Conservation (phyloP, 2,888 invertebrate species). For the Ashinkailepas kermadecensis region DNA sequence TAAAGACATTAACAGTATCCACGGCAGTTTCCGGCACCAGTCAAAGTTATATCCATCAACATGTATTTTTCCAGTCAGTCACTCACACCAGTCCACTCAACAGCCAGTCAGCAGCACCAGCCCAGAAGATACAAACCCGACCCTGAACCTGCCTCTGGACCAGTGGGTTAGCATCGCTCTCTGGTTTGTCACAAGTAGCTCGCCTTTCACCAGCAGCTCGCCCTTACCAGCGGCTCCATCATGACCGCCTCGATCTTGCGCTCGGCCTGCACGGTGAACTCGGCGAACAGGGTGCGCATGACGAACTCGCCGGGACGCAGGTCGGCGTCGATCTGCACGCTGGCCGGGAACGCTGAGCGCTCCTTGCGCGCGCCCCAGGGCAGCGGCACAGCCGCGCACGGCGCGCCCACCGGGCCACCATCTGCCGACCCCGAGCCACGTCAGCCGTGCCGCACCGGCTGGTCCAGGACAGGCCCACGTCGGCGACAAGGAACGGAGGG, state of each 20-base stretch:
- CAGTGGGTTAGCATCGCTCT: too few relatives aligned
- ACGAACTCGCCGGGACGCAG: constrained; percentile 86
- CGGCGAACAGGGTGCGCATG: constrained; percentile 87
- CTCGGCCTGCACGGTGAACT: constrained; percentile 89
- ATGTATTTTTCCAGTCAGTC: too few relatives aligned
- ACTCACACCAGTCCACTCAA: too few relatives aligned
- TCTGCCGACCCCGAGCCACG: background rate
- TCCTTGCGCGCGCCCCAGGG: constrained; percentile 81
- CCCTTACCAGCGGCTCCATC: constrained; percentile 70
- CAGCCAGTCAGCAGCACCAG: too few relatives aligned
- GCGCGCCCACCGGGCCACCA: background rate
- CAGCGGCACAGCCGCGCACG: constrained; percentile 40
- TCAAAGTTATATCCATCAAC: too few relatives aligned
- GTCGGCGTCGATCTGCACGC: constrained; percentile 39
- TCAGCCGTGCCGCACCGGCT: too few relatives aligned
- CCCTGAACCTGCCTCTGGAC: too few relatives aligned
- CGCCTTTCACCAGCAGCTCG: background rate
- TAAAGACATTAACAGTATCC: too few relatives aligned
- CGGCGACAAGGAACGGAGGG: too few relatives aligned
- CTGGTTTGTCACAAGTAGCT: background rate
- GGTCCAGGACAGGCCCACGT: too few relatives aligned
- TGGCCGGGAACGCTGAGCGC: constrained; percentile 47
- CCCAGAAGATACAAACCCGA: too few relatives aligned
- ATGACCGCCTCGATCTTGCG: constrained; percentile 92
- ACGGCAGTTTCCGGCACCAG: too few relatives aligned